Evolutionary conservation across 2,797 vertebrate species (phyloP).

Genomic region (Tapera naevia): DNA sequence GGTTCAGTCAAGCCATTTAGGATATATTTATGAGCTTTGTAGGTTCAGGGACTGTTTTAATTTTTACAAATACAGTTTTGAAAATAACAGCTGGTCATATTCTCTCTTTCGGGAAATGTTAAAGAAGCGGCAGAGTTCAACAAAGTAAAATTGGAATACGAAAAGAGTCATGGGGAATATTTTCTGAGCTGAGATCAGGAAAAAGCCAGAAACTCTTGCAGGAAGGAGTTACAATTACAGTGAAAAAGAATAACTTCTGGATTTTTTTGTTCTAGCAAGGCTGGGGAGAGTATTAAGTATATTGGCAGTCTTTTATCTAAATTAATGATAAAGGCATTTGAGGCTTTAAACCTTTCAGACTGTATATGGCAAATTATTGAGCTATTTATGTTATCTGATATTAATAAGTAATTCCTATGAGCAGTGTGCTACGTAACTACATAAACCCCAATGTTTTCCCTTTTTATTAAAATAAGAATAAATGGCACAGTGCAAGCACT

Average conservation of each 20-base stretch:
- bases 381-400: not conserved
- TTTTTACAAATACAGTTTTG: not conserved
- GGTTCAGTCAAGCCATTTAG: not conserved
- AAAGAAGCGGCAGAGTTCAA: not conserved
- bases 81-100: not conserved
- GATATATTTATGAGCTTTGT: not conserved
- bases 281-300: not conserved
- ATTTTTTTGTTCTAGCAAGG: not conserved
- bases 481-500: not conserved
- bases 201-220: not conserved
- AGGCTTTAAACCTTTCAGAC: not conserved
- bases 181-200: not conserved
- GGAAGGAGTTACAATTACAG: not conserved
- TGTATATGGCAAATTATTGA: not conserved
- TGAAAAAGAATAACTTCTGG: slow-evolving; percentile 5
- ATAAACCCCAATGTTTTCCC: not conserved
- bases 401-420: not conserved
- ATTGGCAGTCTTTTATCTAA: not conserved
- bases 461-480: not conserved
- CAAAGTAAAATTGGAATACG: not conserved
- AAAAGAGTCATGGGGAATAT: accelerated
- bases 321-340: not conserved
- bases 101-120: not conserved
- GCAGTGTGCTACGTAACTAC: not conserved
- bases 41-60: not conserved